These are phyloP conservation scores for Ips typographus DNA, from an alignment of 1,140 invertebrate species.

Conservation along the genomic window DNA sequence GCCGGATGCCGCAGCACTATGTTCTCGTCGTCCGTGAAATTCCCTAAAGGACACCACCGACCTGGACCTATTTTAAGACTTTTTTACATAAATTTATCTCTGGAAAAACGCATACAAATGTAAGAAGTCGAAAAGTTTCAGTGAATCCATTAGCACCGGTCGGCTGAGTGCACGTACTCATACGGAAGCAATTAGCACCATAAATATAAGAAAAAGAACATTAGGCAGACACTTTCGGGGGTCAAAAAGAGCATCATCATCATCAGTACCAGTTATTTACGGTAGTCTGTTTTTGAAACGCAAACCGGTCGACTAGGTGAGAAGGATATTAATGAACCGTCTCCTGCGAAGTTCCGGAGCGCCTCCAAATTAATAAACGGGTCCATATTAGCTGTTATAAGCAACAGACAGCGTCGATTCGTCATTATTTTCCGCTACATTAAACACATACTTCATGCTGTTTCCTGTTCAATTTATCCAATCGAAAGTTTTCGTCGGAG, in stretches of 20 bases:
- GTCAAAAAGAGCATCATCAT: constrained; percentile 35
- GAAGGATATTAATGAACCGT: constrained; percentile 52
- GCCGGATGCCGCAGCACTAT: constrained; percentile 34
- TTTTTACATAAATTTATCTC: constrained; percentile 5
- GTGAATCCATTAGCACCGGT: too few relatives aligned
- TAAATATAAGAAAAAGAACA: constrained; percentile 26
- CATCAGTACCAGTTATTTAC: constrained; percentile 50
- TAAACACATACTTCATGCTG: constrained; percentile 53
- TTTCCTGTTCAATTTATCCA: constrained; percentile 49
- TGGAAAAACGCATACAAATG: too few relatives aligned
- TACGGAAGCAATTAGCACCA: constrained; percentile 21
- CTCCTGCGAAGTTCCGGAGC: constrained; percentile 41
- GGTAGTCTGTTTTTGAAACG: constrained; percentile 52
- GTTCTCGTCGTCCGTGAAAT: constrained; percentile 29
- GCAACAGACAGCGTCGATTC: constrained; percentile 54
- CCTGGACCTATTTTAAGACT: constrained; percentile 25
- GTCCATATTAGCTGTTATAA: constrained; percentile 53
- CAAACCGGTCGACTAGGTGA: constrained; percentile 44
- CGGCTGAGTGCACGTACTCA: neutral
- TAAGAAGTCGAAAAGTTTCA: too few relatives aligned
- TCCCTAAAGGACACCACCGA: constrained; percentile 17
- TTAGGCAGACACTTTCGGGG: constrained; percentile 16
- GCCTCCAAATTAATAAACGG: constrained; percentile 54
- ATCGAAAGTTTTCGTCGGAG: constrained; percentile 45
- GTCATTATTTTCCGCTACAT: constrained; percentile 56